A percentile compares a stretch with the other conserved stretches of the same genome.
Evolutionary conservation across 1,140 invertebrate genomes (phyloP).

Genomic region (Ceratoteleas bidentatus): DNA sequence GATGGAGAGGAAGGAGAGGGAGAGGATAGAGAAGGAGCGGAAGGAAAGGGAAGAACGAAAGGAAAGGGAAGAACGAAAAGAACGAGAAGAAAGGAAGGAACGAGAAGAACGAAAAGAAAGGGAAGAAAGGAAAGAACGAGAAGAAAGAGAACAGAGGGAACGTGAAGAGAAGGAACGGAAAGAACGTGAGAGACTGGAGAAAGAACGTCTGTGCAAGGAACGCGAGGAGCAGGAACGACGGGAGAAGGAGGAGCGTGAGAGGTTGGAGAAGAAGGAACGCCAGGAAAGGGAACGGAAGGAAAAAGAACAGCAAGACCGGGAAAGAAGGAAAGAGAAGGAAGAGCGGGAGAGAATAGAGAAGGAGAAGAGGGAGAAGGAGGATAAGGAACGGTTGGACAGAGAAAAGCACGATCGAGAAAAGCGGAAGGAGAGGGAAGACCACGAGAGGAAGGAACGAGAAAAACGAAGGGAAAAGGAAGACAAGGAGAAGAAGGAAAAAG

Average conservation of each 20-base stretch:
- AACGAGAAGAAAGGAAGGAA: constrained; percentile 58
- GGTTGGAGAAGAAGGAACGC: constrained; percentile 76
- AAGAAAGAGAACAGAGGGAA: constrained; percentile 44
- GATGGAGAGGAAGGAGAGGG: constrained; percentile 73
- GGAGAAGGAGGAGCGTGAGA: constrained; percentile 78
- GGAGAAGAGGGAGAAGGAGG: constrained; percentile 73
- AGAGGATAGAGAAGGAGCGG: constrained; percentile 62
- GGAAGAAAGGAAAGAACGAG: constrained; percentile 72
- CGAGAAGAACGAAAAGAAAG: constrained; percentile 41
- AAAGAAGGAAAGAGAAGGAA: constrained; percentile 70
- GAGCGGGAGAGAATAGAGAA: constrained; percentile 71
- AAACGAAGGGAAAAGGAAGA: constrained; percentile 67
- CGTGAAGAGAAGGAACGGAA: constrained; percentile 28
- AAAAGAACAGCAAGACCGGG: constrained; percentile 72
- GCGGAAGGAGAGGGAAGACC: constrained; percentile 30
- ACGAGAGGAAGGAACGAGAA: constrained; percentile 56
- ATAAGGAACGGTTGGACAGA: constrained; percentile 71
- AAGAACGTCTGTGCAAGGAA: constrained; percentile 65
- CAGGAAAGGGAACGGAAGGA: constrained; percentile 77
- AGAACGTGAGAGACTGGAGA: constrained; percentile 72
- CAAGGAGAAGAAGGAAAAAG: constrained; percentile 64
- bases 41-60: constrained; percentile 68
- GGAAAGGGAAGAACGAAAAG: constrained; percentile 67
- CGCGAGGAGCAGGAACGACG: constrained; percentile 77
- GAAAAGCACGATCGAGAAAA: constrained; percentile 72